Base-by-base conservation (phyloP, 2,888 invertebrate species). In the Andricus quercusramuli region DNA sequence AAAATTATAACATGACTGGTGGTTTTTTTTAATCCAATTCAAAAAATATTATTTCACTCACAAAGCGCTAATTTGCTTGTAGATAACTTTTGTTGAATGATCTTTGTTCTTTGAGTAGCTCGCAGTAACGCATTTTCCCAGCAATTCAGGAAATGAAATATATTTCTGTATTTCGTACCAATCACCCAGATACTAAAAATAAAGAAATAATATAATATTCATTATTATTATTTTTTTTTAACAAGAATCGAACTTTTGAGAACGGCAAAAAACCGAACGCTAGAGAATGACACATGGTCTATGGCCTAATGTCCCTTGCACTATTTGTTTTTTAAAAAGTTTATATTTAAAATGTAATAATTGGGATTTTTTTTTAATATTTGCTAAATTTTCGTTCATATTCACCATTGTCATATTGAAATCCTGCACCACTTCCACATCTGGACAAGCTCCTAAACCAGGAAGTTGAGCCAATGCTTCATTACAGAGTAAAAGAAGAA, bases 111-210 rank as follows among this genome's bases (percentile, higher is more conserved):
- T 88, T 83, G 91, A 93, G 90, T 96, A 97, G 81, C 94, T 94
- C 0, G 96, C 96, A 3, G 95, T 95, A 78, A 96, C 95, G 90
- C 97, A 97, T 88, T 95, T 96, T 47, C 96, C 96, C 5, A 95
- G 96, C 13, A 96, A 91, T 91, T 97, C 95, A 90, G 96, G 96
- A n/a, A 96, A 88, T 65, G 96, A 95, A 88, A 96, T 96, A 91
- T 97, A 97, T 87, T 96, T 95, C 86, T 96, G 95, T 25, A 95
- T 94, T 91, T 97, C 97, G 89, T 95, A 97, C 97, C 97, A 97
- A 88, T 94, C 94, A 59, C 97, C 97, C 89, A 96, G 90, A 88
- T 96, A 96, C 96, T 96, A 93, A 93, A 79, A 41, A 47, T 80
- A 80, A 78, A 77, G 51, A 6, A 47, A 44, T 17, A 47, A 17